Percentiles rank a stretch among this genome's conserved stretches.
Evolutionary conservation across 2,113 vertebrate species (phyloP).

Genomic region (Motacilla alba): DNA sequence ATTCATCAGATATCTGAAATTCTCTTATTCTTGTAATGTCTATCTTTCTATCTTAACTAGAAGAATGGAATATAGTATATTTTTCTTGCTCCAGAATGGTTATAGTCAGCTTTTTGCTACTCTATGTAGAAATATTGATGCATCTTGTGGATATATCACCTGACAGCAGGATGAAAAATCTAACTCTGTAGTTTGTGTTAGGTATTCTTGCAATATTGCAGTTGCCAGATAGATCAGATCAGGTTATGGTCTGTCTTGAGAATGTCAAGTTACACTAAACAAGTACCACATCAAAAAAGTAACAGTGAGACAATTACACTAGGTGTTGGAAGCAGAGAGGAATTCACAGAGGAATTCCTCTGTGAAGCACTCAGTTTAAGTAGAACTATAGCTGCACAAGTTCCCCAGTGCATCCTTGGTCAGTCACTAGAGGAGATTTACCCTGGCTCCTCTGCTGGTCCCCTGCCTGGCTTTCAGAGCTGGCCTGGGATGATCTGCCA

Average conservation of each 20-base stretch:
- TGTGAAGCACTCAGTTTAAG: not conserved
- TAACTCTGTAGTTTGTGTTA: not conserved
- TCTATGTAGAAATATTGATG: not conserved
- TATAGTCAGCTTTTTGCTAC: not conserved
- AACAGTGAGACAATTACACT: fast-evolving
- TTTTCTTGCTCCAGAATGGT: not conserved
- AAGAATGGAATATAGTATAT: not conserved
- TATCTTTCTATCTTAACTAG: not conserved
- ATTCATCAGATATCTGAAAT: not conserved
- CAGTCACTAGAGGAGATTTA: not conserved
- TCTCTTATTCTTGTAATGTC: not conserved
- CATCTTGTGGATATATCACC: not conserved
- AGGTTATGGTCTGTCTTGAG: not conserved
- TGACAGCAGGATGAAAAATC: not conserved
- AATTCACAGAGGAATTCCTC: not conserved
- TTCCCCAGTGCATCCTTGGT: not conserved
- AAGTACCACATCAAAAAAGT: not conserved
- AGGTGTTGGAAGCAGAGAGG: not conserved
- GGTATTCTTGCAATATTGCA: not conserved
- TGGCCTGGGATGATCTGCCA: not conserved
- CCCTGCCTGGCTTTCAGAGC: not conserved
- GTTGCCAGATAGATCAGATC: not conserved
- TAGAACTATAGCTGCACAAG: not conserved
- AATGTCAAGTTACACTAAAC: not conserved
- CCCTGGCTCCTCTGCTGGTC: not conserved